phyloP scores from a whole-genome alignment of 2,888 invertebrate genomes.

The Cyrtodaria siliqua region DNA sequence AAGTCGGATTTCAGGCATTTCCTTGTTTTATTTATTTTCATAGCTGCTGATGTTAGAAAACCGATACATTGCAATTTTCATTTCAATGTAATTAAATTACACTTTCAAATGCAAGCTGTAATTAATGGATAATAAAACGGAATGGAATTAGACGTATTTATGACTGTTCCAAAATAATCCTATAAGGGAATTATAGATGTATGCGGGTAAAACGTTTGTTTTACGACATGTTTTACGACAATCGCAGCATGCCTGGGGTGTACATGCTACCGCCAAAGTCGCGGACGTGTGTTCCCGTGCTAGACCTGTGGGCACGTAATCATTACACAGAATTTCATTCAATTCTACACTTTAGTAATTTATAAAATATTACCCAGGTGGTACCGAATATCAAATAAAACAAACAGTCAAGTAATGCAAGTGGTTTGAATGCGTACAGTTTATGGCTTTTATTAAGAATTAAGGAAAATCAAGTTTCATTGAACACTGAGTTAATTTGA shows the following conservation, averaged over 20 bases:
- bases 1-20: constrained; percentile 1
- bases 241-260: constrained; percentile 2
- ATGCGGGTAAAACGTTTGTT: constrained; percentile 43
- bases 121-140: constrained; percentile 52
- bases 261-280: background rate
- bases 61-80: constrained; percentile 51
- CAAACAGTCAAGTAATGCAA: no score
- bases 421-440: no score
- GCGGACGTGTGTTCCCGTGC: no score
- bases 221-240: constrained; percentile 30
- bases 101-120: constrained; percentile 35
- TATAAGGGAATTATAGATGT: constrained; percentile 10
- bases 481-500: no score
- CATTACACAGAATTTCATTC: no score
- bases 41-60: constrained; percentile 34
- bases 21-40: constrained; percentile 48
- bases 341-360: no score
- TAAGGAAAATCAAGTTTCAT: no score
- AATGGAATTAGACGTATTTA: constrained; percentile 53
- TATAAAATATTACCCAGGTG: no score
- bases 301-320: no score
- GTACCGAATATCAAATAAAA: no score
- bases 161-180: constrained; percentile 31
- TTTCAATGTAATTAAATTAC: constrained; percentile 57
- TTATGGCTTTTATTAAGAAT: no score